Evolutionary conservation across 2,797 vertebrate genomes (phyloP).

Genomic region (Ptychadena robeensis): DNA sequence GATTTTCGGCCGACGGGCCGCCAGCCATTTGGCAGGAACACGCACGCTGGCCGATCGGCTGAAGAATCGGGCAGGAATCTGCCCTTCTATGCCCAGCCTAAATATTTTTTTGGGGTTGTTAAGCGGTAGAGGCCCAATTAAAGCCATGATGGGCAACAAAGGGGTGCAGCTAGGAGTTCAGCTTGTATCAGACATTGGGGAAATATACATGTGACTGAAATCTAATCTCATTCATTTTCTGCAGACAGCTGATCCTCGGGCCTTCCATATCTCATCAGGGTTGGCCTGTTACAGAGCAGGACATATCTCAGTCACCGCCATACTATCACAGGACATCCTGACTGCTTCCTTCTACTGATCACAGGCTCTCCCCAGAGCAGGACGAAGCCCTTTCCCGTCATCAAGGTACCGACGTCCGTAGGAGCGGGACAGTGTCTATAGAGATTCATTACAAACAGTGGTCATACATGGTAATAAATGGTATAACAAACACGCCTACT

Average conservation of each 20-base stretch:
- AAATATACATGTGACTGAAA: too few relatives aligned
- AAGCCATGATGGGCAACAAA: too few relatives aligned
- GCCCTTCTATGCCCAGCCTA: too few relatives aligned
- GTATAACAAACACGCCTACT: background rate
- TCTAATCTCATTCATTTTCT: background rate
- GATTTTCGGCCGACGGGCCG: too few relatives aligned
- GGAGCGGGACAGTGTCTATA: background rate
- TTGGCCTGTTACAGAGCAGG: background rate
- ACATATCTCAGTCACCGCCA: background rate
- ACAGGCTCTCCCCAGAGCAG: background rate
- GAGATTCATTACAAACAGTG: constrained; percentile 25
- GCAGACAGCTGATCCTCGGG: background rate
- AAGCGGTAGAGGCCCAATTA: too few relatives aligned
- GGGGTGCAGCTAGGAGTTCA: too few relatives aligned
- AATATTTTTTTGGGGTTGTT: too few relatives aligned
- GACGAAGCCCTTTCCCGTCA: constrained; percentile 5
- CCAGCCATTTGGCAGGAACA: too few relatives aligned
- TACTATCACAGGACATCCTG: constrained; percentile 29
- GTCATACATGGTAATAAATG: too few relatives aligned
- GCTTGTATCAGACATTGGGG: too few relatives aligned
- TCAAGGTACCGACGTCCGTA: constrained; percentile 23
- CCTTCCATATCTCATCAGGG: background rate
- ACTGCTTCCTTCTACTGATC: background rate
- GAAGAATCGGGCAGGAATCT: too few relatives aligned
- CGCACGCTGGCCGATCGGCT: too few relatives aligned